These are phyloP conservation scores for Philopotamus ludificatus DNA, from an alignment of 1,140 invertebrate species.

Conservation along the genomic window DNA sequence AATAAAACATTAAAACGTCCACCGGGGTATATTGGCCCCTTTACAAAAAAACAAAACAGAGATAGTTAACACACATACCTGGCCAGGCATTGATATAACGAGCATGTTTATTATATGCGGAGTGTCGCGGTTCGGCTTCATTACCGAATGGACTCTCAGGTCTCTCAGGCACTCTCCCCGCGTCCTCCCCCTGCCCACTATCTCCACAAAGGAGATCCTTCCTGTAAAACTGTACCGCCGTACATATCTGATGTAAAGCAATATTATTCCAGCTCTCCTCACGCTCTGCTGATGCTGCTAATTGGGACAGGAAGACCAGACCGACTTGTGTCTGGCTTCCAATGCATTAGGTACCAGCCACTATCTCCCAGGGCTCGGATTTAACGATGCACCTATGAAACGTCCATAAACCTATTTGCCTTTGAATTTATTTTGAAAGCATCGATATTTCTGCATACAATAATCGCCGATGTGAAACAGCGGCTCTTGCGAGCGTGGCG, in stretches of 20 bases:
- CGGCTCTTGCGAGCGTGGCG: too few species aligned
- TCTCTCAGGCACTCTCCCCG: too few species aligned
- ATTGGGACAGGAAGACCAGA: slow-evolving; percentile 30
- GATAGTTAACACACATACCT: too few species aligned
- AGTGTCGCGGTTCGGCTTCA: slow-evolving; percentile 14
- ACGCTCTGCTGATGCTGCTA: slow-evolving; percentile 30
- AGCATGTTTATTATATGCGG: neutral
- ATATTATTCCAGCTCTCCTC: slow-evolving; percentile 34
- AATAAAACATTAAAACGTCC: too few species aligned
- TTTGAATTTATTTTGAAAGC: too few species aligned
- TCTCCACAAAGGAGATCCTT: slow-evolving; percentile 26
- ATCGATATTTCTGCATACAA: too few species aligned
- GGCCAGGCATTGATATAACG: neutral
- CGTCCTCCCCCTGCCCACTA: slow-evolving; percentile 4
- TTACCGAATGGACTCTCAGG: neutral
- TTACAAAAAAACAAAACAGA: too few species aligned
- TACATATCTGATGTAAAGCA: slow-evolving; percentile 19
- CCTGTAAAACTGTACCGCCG: slow-evolving; percentile 29
- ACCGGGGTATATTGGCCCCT: too few species aligned
- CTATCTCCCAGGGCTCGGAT: neutral
- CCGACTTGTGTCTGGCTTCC: slow-evolving; percentile 30
- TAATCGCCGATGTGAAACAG: too few species aligned
- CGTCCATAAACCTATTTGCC: neutral
- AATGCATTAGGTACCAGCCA: slow-evolving; percentile 9
- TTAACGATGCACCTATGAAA: neutral